A percentile compares a stretch with the other conserved stretches of the same genome.
phyloP scores from a whole-genome alignment of 2,888 invertebrate species.

The Psococerastis gibbosa region DNA sequence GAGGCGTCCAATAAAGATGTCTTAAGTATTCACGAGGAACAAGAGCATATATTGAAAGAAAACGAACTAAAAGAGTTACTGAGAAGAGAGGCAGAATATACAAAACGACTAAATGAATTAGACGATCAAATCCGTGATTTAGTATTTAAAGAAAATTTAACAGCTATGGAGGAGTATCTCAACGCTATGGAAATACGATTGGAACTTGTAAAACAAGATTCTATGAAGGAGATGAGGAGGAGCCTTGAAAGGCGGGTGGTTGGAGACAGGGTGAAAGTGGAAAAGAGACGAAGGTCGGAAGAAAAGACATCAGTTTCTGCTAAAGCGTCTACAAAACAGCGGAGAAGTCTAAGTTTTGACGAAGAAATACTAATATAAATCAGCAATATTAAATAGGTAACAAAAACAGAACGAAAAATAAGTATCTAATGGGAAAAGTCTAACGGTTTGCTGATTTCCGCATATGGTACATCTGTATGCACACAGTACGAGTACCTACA shows the following conservation, averaged over 20 bases:
- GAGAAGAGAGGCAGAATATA: not conserved
- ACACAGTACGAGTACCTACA: too few relatives aligned
- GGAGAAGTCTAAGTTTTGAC: slow-evolving; percentile 5
- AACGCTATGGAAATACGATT: slow-evolving; percentile 1
- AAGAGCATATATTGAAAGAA: not conserved
- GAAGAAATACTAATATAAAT: slow-evolving; percentile 7
- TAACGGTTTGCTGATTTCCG: too few relatives aligned
- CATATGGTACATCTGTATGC: too few relatives aligned
- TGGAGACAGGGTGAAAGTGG: not conserved
- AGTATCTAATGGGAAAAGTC: too few relatives aligned
- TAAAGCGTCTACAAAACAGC: not conserved
- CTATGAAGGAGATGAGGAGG: slow-evolving; percentile 9
- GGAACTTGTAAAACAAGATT: slow-evolving; percentile 7
- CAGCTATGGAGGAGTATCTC: not conserved
- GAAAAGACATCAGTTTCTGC: not conserved
- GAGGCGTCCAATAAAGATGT: too few relatives aligned
- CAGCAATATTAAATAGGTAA: too few relatives aligned
- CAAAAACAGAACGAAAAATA: too few relatives aligned
- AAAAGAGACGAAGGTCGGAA: not conserved
- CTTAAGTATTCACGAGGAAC: not conserved
- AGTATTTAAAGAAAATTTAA: not conserved
- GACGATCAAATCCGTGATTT: not conserved
- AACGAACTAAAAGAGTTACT: not conserved
- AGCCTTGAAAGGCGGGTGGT: not conserved
- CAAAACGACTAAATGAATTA: too few relatives aligned